A percentile compares a stretch with the other conserved stretches of the same genome.
These are phyloP conservation scores for Loxodonta africana DNA, from an alignment of 2,113 vertebrate genomes.

Conservation along the genomic window DNA sequence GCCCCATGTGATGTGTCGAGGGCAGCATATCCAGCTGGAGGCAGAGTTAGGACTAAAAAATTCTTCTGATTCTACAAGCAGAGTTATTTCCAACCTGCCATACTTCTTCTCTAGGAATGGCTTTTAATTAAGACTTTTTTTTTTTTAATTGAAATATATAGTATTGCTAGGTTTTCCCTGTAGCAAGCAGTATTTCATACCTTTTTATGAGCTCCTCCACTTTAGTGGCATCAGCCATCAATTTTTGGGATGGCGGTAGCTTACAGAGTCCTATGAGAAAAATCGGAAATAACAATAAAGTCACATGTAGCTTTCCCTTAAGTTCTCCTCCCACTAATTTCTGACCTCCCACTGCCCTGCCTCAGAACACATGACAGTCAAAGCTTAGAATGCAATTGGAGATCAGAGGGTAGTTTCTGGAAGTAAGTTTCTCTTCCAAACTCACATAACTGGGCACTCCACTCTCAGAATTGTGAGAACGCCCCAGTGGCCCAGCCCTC, in stretches of 20 bases:
- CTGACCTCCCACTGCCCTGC: background rate
- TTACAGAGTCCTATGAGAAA: conserved; percentile 84
- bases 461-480: accelerated
- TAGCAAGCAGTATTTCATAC: conserved; percentile 63
- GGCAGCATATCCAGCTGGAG: background rate
- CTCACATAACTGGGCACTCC: background rate
- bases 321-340: background rate
- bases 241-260: conserved; percentile 83
- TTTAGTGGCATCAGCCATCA: conserved; percentile 84
- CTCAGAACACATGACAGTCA: background rate
- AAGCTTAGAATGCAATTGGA: background rate
- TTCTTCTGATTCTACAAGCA: background rate
- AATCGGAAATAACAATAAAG: background rate
- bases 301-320: background rate
- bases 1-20: accelerated
- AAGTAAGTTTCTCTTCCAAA: background rate
- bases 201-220: conserved; percentile 74
- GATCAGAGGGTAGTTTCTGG: background rate
- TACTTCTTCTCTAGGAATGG: background rate
- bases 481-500: no score
- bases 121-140: background rate
- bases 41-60: background rate
- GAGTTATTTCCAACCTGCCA: background rate
- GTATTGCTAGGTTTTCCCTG: background rate
- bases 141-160: background rate